Conservation (phyloP, 2,113 vertebrate species). For the Crotophaga sulcirostris region DNA sequence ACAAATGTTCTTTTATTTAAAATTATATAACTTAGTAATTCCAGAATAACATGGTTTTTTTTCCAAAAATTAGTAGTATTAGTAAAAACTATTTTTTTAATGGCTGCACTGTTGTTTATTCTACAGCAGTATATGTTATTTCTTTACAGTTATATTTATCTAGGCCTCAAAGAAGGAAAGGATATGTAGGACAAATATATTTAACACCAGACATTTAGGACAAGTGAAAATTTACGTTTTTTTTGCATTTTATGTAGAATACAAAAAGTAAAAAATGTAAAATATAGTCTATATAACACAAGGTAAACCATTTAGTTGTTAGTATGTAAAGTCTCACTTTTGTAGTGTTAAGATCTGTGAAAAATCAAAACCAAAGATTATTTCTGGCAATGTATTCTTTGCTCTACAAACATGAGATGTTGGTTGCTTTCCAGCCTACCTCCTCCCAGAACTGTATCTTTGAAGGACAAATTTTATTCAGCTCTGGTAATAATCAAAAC, state of each 20-base stretch:
- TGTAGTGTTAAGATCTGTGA: not conserved
- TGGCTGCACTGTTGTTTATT: not conserved
- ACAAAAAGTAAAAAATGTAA: not conserved
- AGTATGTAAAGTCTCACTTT: not conserved
- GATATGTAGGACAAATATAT: not conserved
- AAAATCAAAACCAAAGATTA: not conserved
- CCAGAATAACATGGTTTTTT: not conserved
- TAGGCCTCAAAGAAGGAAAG: not conserved
- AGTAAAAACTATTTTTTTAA: not conserved
- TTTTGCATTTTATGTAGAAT: not conserved
- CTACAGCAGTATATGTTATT: not conserved
- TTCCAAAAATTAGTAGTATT: not conserved
- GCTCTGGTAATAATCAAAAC: not conserved
- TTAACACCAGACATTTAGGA: not conserved
- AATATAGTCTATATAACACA: not conserved
- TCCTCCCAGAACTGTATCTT: not conserved
- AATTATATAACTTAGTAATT: not conserved
- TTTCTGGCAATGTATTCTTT: not conserved
- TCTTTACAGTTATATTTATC: not conserved
- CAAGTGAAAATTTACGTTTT: not conserved
- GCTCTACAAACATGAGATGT: not conserved
- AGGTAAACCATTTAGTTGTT: not conserved
- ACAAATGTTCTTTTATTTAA: not conserved
- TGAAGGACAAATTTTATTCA: not conserved
- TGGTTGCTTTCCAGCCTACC: not conserved